Evolutionary conservation across 2,797 vertebrate species (phyloP).

Genomic region (Scomberomorus guttatus): DNA sequence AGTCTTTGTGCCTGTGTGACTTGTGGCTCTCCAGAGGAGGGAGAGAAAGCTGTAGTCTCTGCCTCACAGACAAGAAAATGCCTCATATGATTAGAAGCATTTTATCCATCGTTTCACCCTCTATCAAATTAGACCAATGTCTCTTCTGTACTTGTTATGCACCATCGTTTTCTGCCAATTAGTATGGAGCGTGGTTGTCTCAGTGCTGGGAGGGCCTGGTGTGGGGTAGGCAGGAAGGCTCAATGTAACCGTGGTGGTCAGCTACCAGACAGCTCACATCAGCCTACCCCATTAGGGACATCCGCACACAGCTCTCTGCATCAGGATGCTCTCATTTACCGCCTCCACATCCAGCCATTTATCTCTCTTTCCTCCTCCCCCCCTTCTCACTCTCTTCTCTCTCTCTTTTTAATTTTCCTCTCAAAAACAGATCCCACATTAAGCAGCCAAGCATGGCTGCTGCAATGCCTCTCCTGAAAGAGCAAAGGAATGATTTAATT

Average conservation of each 20-base stretch:
- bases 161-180: constrained; percentile 80
- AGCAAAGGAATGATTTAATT: constrained; percentile 86
- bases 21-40: constrained; percentile 30
- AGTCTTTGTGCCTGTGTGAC: constrained; percentile 41
- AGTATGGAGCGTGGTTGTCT: constrained; percentile 60
- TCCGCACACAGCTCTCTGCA: constrained; percentile 77
- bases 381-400: constrained; percentile 47
- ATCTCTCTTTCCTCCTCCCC: constrained; percentile 72
- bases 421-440: constrained; percentile 82
- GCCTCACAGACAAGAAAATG: constrained; percentile 61
- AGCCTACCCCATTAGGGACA: constrained; percentile 80
- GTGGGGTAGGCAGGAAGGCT: constrained; percentile 61
- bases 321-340: constrained; percentile 85
- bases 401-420: constrained; percentile 83
- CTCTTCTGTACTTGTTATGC: constrained; percentile 76
- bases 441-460: constrained; percentile 79
- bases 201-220: constrained; percentile 65
- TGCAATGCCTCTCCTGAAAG: constrained; percentile 79
- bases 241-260: constrained; percentile 66
- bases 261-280: constrained; percentile 76
- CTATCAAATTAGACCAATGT: constrained; percentile 74
- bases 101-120: constrained; percentile 75
- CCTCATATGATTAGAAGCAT: constrained; percentile 71
- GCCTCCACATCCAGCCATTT: constrained; percentile 79
- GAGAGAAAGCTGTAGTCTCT: constrained; percentile 35